Evolutionary conservation across 2,113 vertebrate genomes (phyloP).

Genomic region (Camelus bactrianus): DNA sequence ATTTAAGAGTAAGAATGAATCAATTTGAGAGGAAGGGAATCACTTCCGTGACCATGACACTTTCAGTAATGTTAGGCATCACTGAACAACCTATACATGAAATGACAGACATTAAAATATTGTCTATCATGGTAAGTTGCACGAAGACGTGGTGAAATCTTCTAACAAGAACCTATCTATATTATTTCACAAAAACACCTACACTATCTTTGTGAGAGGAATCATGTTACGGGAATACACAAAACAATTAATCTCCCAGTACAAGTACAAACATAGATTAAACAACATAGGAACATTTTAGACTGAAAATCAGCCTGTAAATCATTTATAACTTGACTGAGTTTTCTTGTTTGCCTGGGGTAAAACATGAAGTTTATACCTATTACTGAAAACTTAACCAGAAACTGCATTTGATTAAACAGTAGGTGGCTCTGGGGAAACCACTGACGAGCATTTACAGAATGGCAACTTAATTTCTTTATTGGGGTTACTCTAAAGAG

Average conservation of each 20-base stretch:
- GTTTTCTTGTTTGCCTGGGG: not conserved
- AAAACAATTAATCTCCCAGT: not conserved
- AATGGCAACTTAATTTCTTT: not conserved
- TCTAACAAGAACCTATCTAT: not conserved
- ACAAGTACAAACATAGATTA: not conserved
- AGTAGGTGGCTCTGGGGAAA: not conserved
- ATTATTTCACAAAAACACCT: not conserved
- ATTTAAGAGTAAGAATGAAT: not conserved
- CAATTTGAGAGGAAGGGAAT: not conserved
- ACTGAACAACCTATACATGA: conserved; percentile 7
- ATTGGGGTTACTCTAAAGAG: not conserved
- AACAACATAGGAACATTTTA: not conserved
- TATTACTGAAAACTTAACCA: not conserved
- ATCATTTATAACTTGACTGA: not conserved
- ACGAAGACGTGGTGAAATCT: not conserved
- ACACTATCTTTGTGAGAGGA: not conserved
- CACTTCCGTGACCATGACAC: not conserved
- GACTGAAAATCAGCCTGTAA: not conserved
- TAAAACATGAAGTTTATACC: not conserved
- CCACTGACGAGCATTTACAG: not conserved
- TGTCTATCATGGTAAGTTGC: not conserved
- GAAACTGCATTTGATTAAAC: not conserved
- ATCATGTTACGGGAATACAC: not conserved
- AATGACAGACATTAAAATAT: not conserved
- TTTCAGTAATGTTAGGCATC: not conserved